These are phyloP conservation scores for Cebus imitator DNA, from an alignment of 2,113 vertebrate genomes.

Conservation along the genomic window DNA sequence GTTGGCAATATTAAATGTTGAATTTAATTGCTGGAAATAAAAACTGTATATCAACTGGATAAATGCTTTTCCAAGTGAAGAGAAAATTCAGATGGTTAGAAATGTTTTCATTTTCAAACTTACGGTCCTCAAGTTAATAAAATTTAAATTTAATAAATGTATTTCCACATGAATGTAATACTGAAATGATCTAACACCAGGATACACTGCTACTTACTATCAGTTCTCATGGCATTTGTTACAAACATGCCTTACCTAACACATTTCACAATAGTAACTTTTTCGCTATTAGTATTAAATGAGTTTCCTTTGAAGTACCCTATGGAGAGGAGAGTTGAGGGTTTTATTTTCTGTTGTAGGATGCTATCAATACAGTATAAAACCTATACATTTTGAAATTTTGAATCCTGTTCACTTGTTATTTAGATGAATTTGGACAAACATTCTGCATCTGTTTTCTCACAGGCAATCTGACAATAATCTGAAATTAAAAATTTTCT, in stretches of 20 bases:
- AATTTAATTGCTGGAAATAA: slow-evolving; percentile 37
- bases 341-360: not conserved
- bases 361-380: not conserved
- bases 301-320: slow-evolving; percentile 3
- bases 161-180: not conserved
- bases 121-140: slow-evolving; percentile 25
- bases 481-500: not conserved
- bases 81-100: slow-evolving; percentile 6
- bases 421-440: not conserved
- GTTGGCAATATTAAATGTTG: slow-evolving; percentile 15
- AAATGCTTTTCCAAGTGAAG: slow-evolving; percentile 17
- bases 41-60: not conserved
- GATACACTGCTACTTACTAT: not conserved
- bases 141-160: slow-evolving; percentile 44
- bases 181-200: not conserved
- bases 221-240: not conserved
- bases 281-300: slow-evolving; percentile 2
- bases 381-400: not conserved
- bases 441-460: slow-evolving; percentile 19
- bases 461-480: not conserved
- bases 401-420: not conserved
- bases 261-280: slow-evolving; percentile 40
- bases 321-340: not conserved
- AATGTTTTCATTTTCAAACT: slow-evolving; percentile 26
- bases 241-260: slow-evolving; percentile 45